phyloP scores from a whole-genome alignment of 2,797 vertebrate genomes.

The Bryconaethiops microstoma region DNA sequence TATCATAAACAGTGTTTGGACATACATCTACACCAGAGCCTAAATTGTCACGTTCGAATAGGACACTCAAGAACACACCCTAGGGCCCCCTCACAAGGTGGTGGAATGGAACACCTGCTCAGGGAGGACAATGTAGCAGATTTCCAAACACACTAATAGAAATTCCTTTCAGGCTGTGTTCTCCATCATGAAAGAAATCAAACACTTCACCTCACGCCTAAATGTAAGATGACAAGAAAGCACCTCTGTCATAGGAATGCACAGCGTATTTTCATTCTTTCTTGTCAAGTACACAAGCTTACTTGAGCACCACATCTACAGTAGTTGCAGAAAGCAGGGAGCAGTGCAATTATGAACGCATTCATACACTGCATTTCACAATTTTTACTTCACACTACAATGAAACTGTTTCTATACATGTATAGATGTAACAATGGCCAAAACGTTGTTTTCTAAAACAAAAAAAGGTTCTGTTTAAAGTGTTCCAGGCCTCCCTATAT shows the following conservation, averaged over 20 bases:
- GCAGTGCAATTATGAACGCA: conserved; percentile 30
- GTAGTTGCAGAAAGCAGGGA: conserved; percentile 57
- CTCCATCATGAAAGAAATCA: conserved; percentile 2
- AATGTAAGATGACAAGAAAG: conserved; percentile 23
- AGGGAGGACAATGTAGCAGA: conserved; percentile 83
- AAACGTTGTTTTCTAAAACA: conserved; percentile 18
- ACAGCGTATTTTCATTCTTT: conserved; percentile 14
- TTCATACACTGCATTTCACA: background rate
- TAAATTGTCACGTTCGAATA: conserved; percentile 60
- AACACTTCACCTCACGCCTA: conserved; percentile 24
- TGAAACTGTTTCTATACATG: conserved; percentile 29
- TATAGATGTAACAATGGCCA: conserved; percentile 38
- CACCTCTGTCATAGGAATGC: conserved; percentile 20
- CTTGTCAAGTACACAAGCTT: conserved; percentile 32
- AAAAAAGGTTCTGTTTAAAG: conserved; percentile 3
- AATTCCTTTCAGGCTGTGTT: conserved; percentile 8
- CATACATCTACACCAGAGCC: conserved; percentile 54
- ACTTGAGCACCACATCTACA: conserved; percentile 64
- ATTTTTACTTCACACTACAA: conserved; percentile 1
- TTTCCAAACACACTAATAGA: conserved; percentile 64
- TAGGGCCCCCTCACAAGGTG: conserved; percentile 63
- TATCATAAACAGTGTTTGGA: conserved; percentile 63
- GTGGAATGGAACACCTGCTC: conserved; percentile 68
- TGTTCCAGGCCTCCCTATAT: conserved; percentile 23
- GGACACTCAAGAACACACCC: conserved; percentile 51